Conservation (phyloP, 2,888 invertebrate genomes). For the Diarsia dahlii region DNA sequence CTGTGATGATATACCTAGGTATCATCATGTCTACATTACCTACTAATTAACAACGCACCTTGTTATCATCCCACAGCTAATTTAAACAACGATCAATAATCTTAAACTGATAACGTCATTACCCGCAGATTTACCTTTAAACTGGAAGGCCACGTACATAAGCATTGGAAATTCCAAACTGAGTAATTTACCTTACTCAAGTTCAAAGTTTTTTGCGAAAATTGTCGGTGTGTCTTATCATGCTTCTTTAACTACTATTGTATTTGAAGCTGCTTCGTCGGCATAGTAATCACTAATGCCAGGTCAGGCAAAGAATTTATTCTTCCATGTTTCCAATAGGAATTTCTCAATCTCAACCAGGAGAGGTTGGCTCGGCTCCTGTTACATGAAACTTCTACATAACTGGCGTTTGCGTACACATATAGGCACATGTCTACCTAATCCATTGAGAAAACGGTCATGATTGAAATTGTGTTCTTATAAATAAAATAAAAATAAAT, state of each 20-base stretch:
- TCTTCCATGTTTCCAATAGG: neutral
- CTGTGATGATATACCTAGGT: neutral
- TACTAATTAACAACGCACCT: conserved; percentile 4
- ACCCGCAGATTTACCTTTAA: conserved; percentile 23
- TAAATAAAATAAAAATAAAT: too few species aligned
- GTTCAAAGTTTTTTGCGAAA: conserved; percentile 25
- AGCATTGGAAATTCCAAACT: conserved; percentile 37
- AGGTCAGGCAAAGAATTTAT: neutral
- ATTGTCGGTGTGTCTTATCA: neutral
- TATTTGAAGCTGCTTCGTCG: neutral
- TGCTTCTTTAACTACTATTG: neutral
- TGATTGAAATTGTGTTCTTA: neutral
- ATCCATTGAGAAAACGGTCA: too few species aligned
- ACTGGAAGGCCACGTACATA: conserved; percentile 22
- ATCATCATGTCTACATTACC: neutral
- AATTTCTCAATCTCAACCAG: neutral
- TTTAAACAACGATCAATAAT: conserved; percentile 38
- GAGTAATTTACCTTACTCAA: conserved; percentile 24
- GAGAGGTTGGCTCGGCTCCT: neutral
- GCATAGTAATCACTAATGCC: neutral
- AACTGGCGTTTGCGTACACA: too few species aligned
- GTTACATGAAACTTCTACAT: neutral
- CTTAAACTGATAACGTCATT: conserved; percentile 32
- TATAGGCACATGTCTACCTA: too few species aligned
- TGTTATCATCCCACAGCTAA: conserved; percentile 25